Base-by-base conservation (phyloP, 2,797 vertebrate species). In the Sorex maritimensis region DNA sequence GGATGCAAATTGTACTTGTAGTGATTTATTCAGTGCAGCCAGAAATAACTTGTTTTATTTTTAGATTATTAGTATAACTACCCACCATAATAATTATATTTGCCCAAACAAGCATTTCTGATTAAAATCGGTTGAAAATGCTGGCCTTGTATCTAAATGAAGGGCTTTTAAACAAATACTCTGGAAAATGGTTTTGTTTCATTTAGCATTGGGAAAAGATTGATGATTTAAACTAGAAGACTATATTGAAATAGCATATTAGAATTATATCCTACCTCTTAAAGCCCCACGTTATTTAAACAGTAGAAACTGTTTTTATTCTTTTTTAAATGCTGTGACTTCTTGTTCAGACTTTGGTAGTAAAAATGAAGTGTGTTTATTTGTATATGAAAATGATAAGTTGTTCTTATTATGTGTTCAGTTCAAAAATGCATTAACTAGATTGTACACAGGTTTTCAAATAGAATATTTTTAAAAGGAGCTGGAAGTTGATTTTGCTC, bases 361-460 rank as follows among this genome's bases (percentile, higher is more conserved):
- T 95, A 92, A 97, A 95, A 87, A 83, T 85, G 80, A 97, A 91
- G 52, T 90, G 58, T 95, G 96, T 96, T 96, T 95, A 95, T 96
- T 95, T 97, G 84, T 95, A 52, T 92, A 90, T 95, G 86, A 94
- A 97, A 95, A 94, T 97, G 94, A 96, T 69, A 92, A 92, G 92
- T 95, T 96, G 91, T 92, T 49, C 30, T 83, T 91, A 92, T 71
- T 90, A 87, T 82, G 63, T 19, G 82, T 86, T 93, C 52, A 86
- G 88, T 93, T 96, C 68, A 87, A 90, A 94, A 90, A 96, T 75
- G 63, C 55, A 84, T 95, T 94, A 92, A 38, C 72, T 88, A 85
- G 85, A 85, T 80, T 92, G 86, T 80, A 58, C 86, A 14, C 28
- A 44, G 79, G 21, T 28, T 92, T 97, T 90, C 82, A 94, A 94